A percentile compares a stretch with the other conserved stretches of the same genome.
Conservation (phyloP, 2,888 invertebrate species). For the Acronicta aceris region DNA sequence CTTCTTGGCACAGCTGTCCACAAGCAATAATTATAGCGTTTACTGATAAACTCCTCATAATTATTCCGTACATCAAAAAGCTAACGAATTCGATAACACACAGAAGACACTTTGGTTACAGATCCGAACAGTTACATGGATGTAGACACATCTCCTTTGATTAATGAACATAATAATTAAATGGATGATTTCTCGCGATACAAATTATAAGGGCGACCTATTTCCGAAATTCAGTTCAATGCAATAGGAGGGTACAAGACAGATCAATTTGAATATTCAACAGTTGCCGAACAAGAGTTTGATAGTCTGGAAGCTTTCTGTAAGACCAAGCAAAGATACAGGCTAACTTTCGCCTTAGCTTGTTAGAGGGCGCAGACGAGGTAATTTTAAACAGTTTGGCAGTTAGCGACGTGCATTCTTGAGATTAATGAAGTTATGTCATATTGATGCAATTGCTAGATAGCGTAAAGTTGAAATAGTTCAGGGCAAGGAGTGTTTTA, state of each 20-base stretch:
- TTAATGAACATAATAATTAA: slow-evolving; percentile 31
- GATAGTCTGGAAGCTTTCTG: slow-evolving; percentile 60
- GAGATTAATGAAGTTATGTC: slow-evolving; percentile 54
- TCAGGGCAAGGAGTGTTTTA: slow-evolving; percentile 7
- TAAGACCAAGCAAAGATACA: slow-evolving; percentile 60
- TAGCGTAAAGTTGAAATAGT: slow-evolving; percentile 11
- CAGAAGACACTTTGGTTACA: slow-evolving; percentile 36
- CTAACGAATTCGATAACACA: slow-evolving; percentile 19
- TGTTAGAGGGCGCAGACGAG: slow-evolving; percentile 57
- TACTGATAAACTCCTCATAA: slow-evolving; percentile 5
- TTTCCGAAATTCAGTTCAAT: slow-evolving; percentile 47
- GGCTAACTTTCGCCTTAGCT: slow-evolving; percentile 57
- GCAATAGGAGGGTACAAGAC: slow-evolving; percentile 37
- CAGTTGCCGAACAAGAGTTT: slow-evolving; percentile 59
- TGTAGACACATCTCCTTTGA: slow-evolving; percentile 29
- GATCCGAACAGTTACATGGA: slow-evolving; percentile 23
- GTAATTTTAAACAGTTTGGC: slow-evolving; percentile 63
- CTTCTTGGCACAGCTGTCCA: too few relatives aligned
- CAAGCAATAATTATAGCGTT: too few relatives aligned
- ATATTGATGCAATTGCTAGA: slow-evolving; percentile 36
- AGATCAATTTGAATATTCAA: slow-evolving; percentile 68
- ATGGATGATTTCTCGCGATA: slow-evolving; percentile 19
- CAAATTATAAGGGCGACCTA: slow-evolving; percentile 51
- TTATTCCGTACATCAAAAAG: slow-evolving; percentile 25
- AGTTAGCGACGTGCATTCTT: slow-evolving; percentile 58